Evolutionary conservation across 1,140 invertebrate genomes (phyloP), one percentile per base, ranked within the genome.

Genomic region (Papilio machaon): DNA sequence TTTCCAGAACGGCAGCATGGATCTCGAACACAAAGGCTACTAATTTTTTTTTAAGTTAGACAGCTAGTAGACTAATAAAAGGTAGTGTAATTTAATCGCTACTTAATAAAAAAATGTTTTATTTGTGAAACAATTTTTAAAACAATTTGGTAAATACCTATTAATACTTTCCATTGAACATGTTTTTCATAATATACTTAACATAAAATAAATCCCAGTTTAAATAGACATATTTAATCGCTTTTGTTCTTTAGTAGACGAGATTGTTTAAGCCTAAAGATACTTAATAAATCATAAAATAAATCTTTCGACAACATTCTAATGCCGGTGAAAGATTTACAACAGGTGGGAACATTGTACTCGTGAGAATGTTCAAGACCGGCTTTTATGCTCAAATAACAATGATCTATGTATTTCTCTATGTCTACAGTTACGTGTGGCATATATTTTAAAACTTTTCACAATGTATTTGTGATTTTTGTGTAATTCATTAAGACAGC

Each of bases 241-340:
- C 2, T 38, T 70, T 70, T 70, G 64, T 35, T 35, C 23, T 23
- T 13, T 15, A 13, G 6, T 17, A 35, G 11, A 35, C 5, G 30
- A 70, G 13, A 70, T 70, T 19, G 30, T 70, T 70, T 17, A 23
- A 35, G 64, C 64, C 64, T 15, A 35, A 70, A 35, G 11, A 17
- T 70, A 70, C 64, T 70, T 70, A 70, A 70, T 70, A 70, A 70
- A 70, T 70, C 64, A 70, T 70, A 70, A 70, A 70, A 70, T 70
- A 70, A 70, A 70, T 70, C 64, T 70, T 70, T 38, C 13, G 64
- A 30, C 13, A 70, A 70, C 64, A 70, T 70, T 70, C 30, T 70
- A 70, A 70, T 70, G 13, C 64, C 64, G 11, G 2, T 70, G 64
- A 70, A 70, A 35, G 64, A 70, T 70, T 70, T 70, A 70, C 64